These are phyloP conservation scores for Cichlasoma orientale DNA, from an alignment of 2,797 vertebrate genomes.

Conservation along the genomic window DNA sequence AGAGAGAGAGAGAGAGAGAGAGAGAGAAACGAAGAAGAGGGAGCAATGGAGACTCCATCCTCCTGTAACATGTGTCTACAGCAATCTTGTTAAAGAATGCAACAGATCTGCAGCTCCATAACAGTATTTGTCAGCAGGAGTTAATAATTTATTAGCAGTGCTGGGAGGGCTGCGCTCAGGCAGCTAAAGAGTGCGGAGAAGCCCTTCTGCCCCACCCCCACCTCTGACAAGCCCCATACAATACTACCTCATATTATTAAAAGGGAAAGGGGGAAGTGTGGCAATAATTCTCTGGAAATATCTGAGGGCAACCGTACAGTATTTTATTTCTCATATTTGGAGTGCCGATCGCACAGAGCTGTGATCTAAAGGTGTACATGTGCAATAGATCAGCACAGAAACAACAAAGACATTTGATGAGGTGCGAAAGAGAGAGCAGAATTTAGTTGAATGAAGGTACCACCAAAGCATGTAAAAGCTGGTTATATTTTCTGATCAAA, in stretches of 20 bases:
- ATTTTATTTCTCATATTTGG: conserved; percentile 62
- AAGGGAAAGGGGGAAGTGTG: conserved; percentile 68
- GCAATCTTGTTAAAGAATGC: conserved; percentile 97
- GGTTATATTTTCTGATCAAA: conserved; percentile 44
- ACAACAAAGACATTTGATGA: conserved; percentile 63
- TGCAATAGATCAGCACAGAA: conserved; percentile 42
- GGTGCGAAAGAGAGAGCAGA: conserved; percentile 40
- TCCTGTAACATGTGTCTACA: conserved; percentile 97
- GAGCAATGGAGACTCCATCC: conserved; percentile 88
- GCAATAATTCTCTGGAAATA: conserved; percentile 74
- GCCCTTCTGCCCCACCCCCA: conserved; percentile 67
- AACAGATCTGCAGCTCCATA: conserved; percentile 86
- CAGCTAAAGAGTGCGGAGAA: conserved; percentile 77
- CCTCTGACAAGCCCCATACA: conserved; percentile 70
- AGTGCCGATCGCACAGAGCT: conserved; percentile 43
- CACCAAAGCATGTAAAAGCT: conserved; percentile 20
- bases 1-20: conserved; percentile 56
- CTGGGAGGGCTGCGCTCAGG: conserved; percentile 78
- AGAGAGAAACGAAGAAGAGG: conserved; percentile 43
- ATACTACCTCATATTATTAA: conserved; percentile 72
- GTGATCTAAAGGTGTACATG: conserved; percentile 54
- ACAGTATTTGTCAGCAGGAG: conserved; percentile 88
- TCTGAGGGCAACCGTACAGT: conserved; percentile 53
- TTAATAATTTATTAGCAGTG: conserved; percentile 87
- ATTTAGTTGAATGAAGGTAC: conserved; percentile 29